A percentile compares a stretch with the other conserved stretches of the same genome.
These are phyloP conservation scores for Brevipalpus yothersi DNA, from an alignment of 1,140 invertebrate genomes.

Conservation along the genomic window DNA sequence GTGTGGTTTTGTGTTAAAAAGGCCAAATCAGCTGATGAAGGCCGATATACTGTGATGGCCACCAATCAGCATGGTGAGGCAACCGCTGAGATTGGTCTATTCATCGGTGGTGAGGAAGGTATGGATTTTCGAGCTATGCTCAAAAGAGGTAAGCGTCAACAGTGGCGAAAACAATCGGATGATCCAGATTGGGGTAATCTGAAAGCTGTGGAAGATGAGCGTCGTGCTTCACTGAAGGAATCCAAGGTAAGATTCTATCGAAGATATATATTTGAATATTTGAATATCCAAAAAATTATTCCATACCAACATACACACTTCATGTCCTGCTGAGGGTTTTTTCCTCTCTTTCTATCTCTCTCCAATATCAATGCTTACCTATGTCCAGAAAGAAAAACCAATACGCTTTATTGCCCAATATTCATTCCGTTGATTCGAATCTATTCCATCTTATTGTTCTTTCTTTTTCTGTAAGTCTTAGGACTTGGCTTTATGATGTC, in stretches of 20 bases:
- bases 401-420: no score
- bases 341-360: no score
- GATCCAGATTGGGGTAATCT: constrained; percentile 35
- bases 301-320: no score
- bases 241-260: neutral
- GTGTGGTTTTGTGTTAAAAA: constrained; percentile 85
- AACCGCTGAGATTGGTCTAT: constrained; percentile 75
- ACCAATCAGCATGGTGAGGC: constrained; percentile 82
- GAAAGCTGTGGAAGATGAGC: constrained; percentile 64
- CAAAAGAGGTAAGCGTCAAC: constrained; percentile 80
- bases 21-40: constrained; percentile 87
- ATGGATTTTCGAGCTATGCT: constrained; percentile 97
- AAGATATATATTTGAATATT: no score
- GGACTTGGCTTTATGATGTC: no score
- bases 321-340: no score
- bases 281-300: no score
- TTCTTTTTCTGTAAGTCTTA: no score
- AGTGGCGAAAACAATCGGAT: constrained; percentile 63
- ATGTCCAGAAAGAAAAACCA: no score
- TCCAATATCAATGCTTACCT: no score
- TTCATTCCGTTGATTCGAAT: no score
- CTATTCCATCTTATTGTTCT: no score
- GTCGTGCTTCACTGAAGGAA: constrained; percentile 16
- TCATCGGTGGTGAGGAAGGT: constrained; percentile 85
- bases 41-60: constrained; percentile 75